Conservation (phyloP, 2,888 invertebrate genomes). For the Anoplius nigerrimus region DNA sequence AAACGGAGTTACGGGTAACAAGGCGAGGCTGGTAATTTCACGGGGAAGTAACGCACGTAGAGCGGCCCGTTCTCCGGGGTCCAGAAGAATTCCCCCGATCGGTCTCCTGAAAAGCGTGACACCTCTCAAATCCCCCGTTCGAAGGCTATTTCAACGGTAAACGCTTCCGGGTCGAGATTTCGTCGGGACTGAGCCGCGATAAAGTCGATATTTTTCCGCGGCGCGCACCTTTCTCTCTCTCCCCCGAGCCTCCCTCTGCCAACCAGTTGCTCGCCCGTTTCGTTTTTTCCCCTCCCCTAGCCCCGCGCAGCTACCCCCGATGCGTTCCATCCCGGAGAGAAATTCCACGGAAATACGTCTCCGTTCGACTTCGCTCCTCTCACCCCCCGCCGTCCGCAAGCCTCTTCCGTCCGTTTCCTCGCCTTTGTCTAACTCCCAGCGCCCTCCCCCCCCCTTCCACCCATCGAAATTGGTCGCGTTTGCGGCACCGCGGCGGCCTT, state of each 20-base stretch:
- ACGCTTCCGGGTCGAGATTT: no score
- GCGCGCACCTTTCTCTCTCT: constrained; percentile 11
- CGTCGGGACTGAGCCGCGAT: constrained; percentile 14
- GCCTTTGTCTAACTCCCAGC: not conserved
- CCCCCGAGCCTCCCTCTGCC: constrained; percentile 19
- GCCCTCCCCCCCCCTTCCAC: not conserved
- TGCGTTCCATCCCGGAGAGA: no score
- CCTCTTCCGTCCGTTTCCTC: not conserved
- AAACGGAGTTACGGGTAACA: no score
- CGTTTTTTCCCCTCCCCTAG: constrained; percentile 13
- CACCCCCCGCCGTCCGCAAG: not conserved
- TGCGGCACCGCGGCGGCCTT: constrained; percentile 5
- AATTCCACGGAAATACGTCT: not conserved
- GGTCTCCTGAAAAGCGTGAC: no score
- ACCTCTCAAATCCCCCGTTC: not conserved
- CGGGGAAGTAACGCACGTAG: no score
- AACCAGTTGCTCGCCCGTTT: constrained; percentile 50
- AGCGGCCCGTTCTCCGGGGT: not conserved
- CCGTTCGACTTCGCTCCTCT: not conserved
- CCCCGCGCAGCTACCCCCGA: not conserved
- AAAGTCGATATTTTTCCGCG: constrained; percentile 24
- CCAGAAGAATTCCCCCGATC: no score
- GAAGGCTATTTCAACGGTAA: not conserved
- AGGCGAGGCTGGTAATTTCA: no score
- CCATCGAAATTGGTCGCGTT: not conserved